These are phyloP conservation scores for Poeciliopsis prolifica DNA, from an alignment of 2,113 vertebrate species.

Conservation along the genomic window DNA sequence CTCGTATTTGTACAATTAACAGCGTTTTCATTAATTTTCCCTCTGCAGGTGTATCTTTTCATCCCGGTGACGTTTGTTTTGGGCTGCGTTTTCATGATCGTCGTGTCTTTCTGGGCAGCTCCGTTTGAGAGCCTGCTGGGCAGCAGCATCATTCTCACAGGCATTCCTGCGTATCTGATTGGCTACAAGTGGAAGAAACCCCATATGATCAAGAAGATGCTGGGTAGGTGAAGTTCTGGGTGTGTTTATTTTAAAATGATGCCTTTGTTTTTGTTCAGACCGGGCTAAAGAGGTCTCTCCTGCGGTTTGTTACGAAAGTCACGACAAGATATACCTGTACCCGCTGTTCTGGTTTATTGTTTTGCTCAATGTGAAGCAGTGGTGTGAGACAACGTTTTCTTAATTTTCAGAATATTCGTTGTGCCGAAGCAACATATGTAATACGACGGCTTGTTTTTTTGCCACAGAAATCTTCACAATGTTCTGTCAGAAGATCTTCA, in stretches of 20 bases:
- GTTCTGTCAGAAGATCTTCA: constrained; percentile 82
- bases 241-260: constrained; percentile 13
- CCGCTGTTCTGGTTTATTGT: constrained; percentile 24
- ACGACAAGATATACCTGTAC: constrained; percentile 18
- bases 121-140: constrained; percentile 77
- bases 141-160: constrained; percentile 76
- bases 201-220: constrained; percentile 70
- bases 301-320: constrained; percentile 49
- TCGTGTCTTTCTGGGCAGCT: constrained; percentile 80
- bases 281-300: background rate
- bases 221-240: constrained; percentile 66
- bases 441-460: constrained; percentile 47
- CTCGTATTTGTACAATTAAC: background rate
- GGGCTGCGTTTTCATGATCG: constrained; percentile 79
- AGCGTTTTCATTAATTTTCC: background rate
- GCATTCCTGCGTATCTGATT: constrained; percentile 77
- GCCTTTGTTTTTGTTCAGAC: constrained; percentile 38
- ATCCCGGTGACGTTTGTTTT: constrained; percentile 75
- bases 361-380: constrained; percentile 3
- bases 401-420: background rate
- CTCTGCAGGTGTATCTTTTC: constrained; percentile 66
- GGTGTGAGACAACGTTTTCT: constrained; percentile 4
- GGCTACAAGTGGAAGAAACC: constrained; percentile 82
- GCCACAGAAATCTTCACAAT: constrained; percentile 78
- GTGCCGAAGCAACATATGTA: constrained; percentile 30